Evolutionary conservation across 2,888 invertebrate genomes (phyloP), one percentile per base, ranked within the genome.

Genomic region (Sycophila texana): DNA sequence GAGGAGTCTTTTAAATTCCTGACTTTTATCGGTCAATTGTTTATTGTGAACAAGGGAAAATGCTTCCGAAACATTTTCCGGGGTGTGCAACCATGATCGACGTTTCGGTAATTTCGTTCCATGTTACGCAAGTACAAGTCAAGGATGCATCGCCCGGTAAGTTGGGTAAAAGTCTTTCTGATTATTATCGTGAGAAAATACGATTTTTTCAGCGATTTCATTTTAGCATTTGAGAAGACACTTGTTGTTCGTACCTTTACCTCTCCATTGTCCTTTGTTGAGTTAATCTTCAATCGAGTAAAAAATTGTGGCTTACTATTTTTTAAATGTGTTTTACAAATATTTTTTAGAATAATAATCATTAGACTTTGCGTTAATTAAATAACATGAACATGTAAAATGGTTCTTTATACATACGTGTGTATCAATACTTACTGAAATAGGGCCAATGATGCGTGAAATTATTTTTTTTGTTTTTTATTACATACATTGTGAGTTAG

Each of bases 141-240:
- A 39, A 30, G 57, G 58, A 70, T 70, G 70, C 39, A 70, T 18
- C 55, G 39, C 57, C 26, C 39, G 57, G 57, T 70, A 67, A 26
- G 26, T 67, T 10, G 12, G 4, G 68, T 30, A 26, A 67, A 67
- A 67, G 26, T 67, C 4, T 39, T 39, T 2, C 39, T 3, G 39
- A 7, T 39, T 39, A 2, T 4, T 7, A 7, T 49, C 66, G 57
- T 51, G 51, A 51, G 51, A 51, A 22, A 22, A 26, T n/a, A 60
- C 26, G 51, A 49, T 55, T 76, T 57, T 55, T 71, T 57, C 61
- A 18, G 20, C 30, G 61, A 75, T 76, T 76, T 57, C 20, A 47
- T 70, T 70, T 39, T 39, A 39, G 4, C 5, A 7, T 2, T 7
- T 39, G 39, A 39, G 39, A 26, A 26, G 1, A 26, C 26, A 26